Base-by-base conservation (phyloP, 2,113 vertebrate species). In the Odontophorus gujanensis region DNA sequence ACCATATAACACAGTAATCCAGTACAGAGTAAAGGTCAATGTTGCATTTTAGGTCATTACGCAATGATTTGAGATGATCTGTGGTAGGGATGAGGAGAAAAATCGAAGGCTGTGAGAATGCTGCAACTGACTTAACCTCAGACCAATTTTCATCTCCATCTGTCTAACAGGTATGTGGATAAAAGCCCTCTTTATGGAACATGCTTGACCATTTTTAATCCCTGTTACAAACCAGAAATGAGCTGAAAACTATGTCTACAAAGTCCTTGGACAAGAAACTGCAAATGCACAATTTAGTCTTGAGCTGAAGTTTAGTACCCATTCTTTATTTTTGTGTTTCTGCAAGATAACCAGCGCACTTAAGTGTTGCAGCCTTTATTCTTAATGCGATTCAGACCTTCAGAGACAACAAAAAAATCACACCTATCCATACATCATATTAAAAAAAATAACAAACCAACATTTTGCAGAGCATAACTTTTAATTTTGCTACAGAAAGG, bases 41-140 rank as follows among this genome's bases (percentile, higher is more conserved):
- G 94, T 97, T 98, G 97, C 97, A 98, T 97, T 98, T 97, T 97
- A 95, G 96, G 97, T 98, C 97, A 98, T 98, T 98, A 98, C 92
- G 90, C 95, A 98, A 98, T 97, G 97, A 98, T 98, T 96, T 97
- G 94, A 97, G 94, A 98, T 97, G 97, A 98, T 98, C 96, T 96
- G 95, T 93, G 93, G 95, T 95, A 77, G 87, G 91, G 90, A 96
- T 85, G 93, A 97, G 96, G 97, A 93, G 89, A 97, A 98, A 53
- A 98, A 98, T 98, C 93, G 74, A 98, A 98, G 96, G 83, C 95
- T 97, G 90, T 71, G 87, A 98, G 96, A 97, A 97, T 47, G 72
- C 94, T 96, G 96, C 92, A 97, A 98, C 98, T 98, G 97, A 97
- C 96, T 97, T 98, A 97, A 98, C 97, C 97, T 98, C 96, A 97